Percentiles rank a stretch among this genome's conserved stretches.
These are phyloP conservation scores for Leptinotarsa tumamoca DNA, from an alignment of 2,888 invertebrate species.

Conservation along the genomic window DNA sequence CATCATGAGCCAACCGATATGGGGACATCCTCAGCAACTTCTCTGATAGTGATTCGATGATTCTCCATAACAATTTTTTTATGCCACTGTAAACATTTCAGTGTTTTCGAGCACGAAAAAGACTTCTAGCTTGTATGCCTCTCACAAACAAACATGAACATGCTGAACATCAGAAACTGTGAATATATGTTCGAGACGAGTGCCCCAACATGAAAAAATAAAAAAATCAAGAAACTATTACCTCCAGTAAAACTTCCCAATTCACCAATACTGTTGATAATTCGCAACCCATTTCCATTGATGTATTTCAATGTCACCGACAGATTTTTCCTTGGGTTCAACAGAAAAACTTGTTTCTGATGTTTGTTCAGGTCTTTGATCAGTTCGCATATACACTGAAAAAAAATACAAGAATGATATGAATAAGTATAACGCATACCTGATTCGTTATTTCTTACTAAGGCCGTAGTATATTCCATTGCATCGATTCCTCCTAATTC, in stretches of 20 bases:
- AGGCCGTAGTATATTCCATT: conserved; percentile 77
- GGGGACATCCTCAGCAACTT: no score
- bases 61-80: no score
- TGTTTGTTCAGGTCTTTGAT: conserved; percentile 51
- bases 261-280: conserved; percentile 29
- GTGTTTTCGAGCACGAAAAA: no score
- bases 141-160: no score
- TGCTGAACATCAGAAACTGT: no score
- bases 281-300: conserved; percentile 37
- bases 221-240: background rate
- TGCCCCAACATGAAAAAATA: no score
- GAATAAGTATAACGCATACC: background rate
- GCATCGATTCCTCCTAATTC: conserved; percentile 74
- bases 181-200: no score
- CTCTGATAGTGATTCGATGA: no score
- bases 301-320: conserved; percentile 39
- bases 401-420: conserved; percentile 6
- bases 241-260: background rate
- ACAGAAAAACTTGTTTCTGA: conserved; percentile 50
- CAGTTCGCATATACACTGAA: conserved; percentile 53
- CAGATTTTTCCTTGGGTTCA: conserved; percentile 22
- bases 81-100: no score
- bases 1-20: no score
- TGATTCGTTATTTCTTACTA: conserved; percentile 65
- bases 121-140: no score